Percentiles rank a stretch among this genome's conserved stretches.
Evolutionary conservation across 2,113 vertebrate genomes (phyloP).

Genomic region (Stercorarius parasiticus): DNA sequence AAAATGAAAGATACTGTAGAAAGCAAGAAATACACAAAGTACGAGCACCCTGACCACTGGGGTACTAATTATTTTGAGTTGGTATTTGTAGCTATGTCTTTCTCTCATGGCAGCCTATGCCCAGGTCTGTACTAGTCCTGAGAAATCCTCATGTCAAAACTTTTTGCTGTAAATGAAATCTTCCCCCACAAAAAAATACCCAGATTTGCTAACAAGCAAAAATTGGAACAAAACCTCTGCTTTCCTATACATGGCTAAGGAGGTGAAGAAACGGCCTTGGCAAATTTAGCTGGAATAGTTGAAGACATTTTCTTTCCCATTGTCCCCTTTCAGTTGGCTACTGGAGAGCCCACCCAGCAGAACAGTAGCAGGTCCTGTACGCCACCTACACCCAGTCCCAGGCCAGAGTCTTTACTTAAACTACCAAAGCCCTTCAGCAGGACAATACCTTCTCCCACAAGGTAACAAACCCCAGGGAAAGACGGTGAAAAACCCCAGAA

Average conservation of each 20-base stretch:
- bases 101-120: background rate
- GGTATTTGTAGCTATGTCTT: background rate
- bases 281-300: background rate
- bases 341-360: background rate
- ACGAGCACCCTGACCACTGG: background rate
- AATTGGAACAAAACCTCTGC: background rate
- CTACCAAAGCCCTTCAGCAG: background rate
- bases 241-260: background rate
- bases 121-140: background rate
- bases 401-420: background rate
- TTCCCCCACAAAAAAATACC: background rate
- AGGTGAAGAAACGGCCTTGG: background rate
- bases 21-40: background rate
- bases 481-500: background rate
- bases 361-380: rapidly evolving
- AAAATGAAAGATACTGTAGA: background rate
- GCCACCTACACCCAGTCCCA: background rate
- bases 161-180: background rate
- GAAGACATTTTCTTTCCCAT: background rate
- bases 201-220: background rate
- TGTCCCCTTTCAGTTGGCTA: background rate
- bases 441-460: rapidly evolving
- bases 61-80: background rate
- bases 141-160: background rate
- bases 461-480: background rate